Conservation (phyloP, 1,140 invertebrate species). For the Ostrea denselamellosa region DNA sequence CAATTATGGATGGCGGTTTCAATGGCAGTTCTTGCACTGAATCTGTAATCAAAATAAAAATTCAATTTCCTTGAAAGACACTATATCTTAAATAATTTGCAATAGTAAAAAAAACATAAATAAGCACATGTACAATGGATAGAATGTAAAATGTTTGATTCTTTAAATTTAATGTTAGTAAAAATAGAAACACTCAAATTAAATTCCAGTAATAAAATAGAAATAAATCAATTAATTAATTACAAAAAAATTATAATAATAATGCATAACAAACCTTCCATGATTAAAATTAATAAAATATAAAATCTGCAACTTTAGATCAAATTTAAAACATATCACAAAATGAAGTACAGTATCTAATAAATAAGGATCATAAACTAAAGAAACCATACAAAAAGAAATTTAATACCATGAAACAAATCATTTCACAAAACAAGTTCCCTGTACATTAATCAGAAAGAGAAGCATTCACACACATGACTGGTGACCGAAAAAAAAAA, state of each 20-base stretch:
- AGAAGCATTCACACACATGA: not conserved
- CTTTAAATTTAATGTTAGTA: too few species aligned
- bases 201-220: too few species aligned
- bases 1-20: conserved; percentile 24
- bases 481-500: not conserved
- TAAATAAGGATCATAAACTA: conserved; percentile 5
- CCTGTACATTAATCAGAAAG: not conserved
- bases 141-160: not conserved
- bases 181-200: too few species aligned
- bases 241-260: not conserved
- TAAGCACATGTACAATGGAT: not conserved
- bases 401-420: not conserved
- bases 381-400: not conserved
- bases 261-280: not conserved
- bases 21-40: conserved; percentile 36
- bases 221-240: not conserved
- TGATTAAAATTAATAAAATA: not conserved
- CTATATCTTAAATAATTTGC: not conserved
- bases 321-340: not conserved
- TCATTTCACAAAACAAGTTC: not conserved
- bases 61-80: not conserved
- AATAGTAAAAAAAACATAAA: not conserved
- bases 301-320: not conserved
- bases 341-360: not conserved
- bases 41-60: conserved; percentile 38